Evolutionary conservation across 2,113 vertebrate species (phyloP).

Genomic region (Ictalurus punctatus): DNA sequence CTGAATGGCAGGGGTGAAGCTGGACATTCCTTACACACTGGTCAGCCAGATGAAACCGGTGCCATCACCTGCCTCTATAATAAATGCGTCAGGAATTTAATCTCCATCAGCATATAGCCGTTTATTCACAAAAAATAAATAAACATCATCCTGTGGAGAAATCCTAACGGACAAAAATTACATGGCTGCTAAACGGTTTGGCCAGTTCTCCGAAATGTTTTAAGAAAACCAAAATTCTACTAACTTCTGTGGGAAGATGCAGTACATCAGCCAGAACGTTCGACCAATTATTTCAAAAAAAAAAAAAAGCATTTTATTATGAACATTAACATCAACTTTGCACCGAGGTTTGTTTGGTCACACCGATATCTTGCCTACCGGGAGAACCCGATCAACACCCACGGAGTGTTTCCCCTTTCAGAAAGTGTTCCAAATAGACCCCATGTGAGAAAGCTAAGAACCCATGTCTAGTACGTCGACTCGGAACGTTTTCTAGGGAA

Average conservation of each 20-base stretch:
- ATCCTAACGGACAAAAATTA: background rate
- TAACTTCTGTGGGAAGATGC: background rate
- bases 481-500: background rate
- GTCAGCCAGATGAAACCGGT: slow-evolving; percentile 21
- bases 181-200: background rate
- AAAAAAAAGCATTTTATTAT: background rate
- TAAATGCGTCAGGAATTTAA: slow-evolving; percentile 1
- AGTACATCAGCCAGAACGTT: background rate
- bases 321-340: background rate
- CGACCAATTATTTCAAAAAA: too few relatives aligned
- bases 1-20: slow-evolving; percentile 8
- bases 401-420: background rate
- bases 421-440: background rate
- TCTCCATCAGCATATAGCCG: background rate
- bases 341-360: background rate
- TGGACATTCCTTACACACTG: slow-evolving; percentile 39
- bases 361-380: background rate
- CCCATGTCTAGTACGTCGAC: background rate
- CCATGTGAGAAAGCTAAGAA: background rate
- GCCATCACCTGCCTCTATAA: slow-evolving; percentile 22
- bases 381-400: background rate
- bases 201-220: background rate
- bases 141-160: background rate
- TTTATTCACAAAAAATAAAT: background rate
- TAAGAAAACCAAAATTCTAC: too few relatives aligned